phyloP scores from a whole-genome alignment of 2,113 vertebrate genomes.

The Carollia perspicillata region DNA sequence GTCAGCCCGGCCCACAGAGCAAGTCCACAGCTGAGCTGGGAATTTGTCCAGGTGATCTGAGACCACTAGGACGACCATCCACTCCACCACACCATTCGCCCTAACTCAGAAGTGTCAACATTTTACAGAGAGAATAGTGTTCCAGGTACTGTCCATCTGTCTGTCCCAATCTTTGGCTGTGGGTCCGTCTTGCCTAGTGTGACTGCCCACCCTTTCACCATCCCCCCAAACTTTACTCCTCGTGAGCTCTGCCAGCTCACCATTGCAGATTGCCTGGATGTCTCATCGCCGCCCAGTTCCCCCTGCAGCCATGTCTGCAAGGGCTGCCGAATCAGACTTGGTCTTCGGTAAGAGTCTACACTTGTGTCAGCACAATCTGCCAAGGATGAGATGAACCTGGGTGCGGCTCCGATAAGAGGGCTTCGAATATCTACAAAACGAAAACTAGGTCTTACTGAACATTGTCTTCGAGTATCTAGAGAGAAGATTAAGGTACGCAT shows the following conservation, averaged over 20 bases:
- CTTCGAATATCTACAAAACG: not conserved
- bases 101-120: not conserved
- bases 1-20: not conserved
- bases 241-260: fast-evolving
- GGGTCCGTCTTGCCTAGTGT: not conserved
- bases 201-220: not conserved
- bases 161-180: not conserved
- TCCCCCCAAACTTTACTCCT: fast-evolving
- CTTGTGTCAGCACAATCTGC: no score
- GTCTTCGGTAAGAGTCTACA: not conserved
- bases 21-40: not conserved
- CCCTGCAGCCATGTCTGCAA: not conserved
- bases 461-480: not conserved
- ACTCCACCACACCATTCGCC: fast-evolving
- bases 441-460: not conserved
- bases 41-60: not conserved
- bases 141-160: not conserved
- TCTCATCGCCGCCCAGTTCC: no score
- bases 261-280: not conserved
- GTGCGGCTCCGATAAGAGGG: not conserved
- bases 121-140: not conserved
- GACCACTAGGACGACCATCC: no score
- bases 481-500: not conserved
- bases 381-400: not conserved
- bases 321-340: not conserved